A percentile compares a stretch with the other conserved stretches of the same genome.
Evolutionary conservation across 2,888 invertebrate species (phyloP).

Genomic region (Litoditis marina): DNA sequence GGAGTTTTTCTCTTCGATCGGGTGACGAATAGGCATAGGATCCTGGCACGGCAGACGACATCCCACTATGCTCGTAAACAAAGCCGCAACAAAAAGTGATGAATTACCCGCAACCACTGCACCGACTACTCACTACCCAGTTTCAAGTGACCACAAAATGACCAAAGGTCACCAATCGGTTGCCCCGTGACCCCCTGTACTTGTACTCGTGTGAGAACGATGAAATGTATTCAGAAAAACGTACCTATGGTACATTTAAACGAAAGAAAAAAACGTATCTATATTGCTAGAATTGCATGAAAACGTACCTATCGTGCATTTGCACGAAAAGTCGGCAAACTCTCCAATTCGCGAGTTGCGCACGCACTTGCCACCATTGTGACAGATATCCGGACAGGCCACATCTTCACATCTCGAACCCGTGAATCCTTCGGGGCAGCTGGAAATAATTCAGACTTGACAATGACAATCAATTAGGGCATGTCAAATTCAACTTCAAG

Average conservation of each 20-base stretch:
- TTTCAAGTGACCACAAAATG: background rate
- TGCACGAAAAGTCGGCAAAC: constrained; percentile 8
- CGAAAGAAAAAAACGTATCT: no score
- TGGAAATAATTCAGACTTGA: no score
- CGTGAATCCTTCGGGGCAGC: constrained; percentile 9
- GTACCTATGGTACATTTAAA: no score
- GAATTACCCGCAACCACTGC: no score
- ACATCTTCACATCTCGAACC: background rate
- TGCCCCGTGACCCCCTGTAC: no score
- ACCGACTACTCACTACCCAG: no score
- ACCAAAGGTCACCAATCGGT: constrained; percentile 9
- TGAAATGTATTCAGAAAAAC: no score
- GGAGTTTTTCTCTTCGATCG: no score
- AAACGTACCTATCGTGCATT: constrained; percentile 11
- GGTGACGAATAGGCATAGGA: constrained; percentile 12
- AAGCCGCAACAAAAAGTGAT: constrained; percentile 12
- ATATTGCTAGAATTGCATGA: background rate
- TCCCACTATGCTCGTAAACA: constrained; percentile 18
- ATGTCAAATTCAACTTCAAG: no score
- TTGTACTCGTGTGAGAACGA: no score
- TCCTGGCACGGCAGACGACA: no score
- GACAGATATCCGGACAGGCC: constrained; percentile 16
- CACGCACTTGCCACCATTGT: constrained; percentile 9
- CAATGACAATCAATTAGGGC: no score
- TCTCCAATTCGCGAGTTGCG: background rate